Conservation (phyloP, 2,113 vertebrate genomes). For the Glaucidium brasilianum region DNA sequence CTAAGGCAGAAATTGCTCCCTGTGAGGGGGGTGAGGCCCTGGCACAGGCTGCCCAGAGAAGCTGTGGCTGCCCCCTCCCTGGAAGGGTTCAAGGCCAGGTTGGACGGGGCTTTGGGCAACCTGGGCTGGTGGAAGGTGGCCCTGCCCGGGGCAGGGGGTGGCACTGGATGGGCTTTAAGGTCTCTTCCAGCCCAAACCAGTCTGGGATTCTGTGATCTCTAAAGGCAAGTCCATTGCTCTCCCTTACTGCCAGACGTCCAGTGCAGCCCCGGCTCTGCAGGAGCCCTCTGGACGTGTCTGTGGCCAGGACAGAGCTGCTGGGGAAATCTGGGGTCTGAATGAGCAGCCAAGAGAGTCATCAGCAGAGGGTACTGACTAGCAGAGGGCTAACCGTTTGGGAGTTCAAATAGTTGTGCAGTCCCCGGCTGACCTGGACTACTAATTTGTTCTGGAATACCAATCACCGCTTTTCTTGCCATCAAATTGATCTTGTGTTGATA, state of each 20-base stretch:
- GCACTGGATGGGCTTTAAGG: too few relatives aligned
- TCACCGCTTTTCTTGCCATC: not conserved
- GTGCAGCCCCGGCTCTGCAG: not conserved
- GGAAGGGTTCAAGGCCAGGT: too few relatives aligned
- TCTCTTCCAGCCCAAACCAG: too few relatives aligned
- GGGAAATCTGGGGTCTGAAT: not conserved
- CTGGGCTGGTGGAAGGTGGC: too few relatives aligned
- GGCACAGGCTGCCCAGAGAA: too few relatives aligned
- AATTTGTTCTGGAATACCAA: not conserved
- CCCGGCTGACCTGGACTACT: not conserved
- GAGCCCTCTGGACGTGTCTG: not conserved
- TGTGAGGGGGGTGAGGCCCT: too few relatives aligned
- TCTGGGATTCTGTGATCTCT: too few relatives aligned
- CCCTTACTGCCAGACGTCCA: not conserved
- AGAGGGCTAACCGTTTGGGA: not conserved
- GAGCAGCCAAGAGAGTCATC: not conserved
- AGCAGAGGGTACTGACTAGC: not conserved
- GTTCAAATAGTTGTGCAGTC: too few relatives aligned
- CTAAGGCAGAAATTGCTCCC: too few relatives aligned
- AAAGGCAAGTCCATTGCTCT: not conserved
- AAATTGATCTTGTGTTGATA: not conserved
- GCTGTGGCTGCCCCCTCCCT: too few relatives aligned
- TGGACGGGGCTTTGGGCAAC: too few relatives aligned
- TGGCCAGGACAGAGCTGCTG: not conserved
- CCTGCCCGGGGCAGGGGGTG: too few relatives aligned